Base-by-base conservation (phyloP, 1,140 invertebrate genomes). In the Drosophila kepulauana region DNA sequence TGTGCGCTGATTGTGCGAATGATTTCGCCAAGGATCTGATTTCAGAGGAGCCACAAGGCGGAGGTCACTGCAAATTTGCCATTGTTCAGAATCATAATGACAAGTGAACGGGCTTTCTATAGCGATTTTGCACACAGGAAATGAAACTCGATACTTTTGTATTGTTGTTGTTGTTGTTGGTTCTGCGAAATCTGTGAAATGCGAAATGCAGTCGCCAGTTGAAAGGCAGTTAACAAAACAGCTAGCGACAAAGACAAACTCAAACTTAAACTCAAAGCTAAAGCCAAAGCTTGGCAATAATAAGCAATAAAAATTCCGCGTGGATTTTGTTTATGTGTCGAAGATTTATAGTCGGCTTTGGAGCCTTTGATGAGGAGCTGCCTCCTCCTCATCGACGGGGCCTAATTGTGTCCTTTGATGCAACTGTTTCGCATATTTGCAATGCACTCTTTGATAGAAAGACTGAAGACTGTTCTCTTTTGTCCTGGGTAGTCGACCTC, bases 61-160 rank as follows among this genome's bases (percentile, higher is more conserved):
- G 62, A 58, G 65, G 77, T 69, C 70, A 76, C 64, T 69, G 80
- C 63, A 72, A 80, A 82, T 82, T 80, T 77, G 79, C 82, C 81
- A 88, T 91, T 91, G 85, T 88, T 87, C 57, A 64, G 74, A 67
- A 71, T 78, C 79, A 87, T 75, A 85, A 86, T 86, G 82, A 86
- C 82, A 86, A 86, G 82, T 87, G 78, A 72, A 86, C 71, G 82
- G 54, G 64, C 72, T 79, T 76, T 78, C 76, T 68, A 68, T 67
- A 68, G 62, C 13, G 13, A 25, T 52, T 35, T 45, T 16, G 81
- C 69, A 65, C 75, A 90, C 89, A 91, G 89, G 89, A 91, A 91
- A 91, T 91, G 89, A 91, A 91, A 91, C 79, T 84, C 80, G 85
- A 91, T 89, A 91, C 89, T 91, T 91, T 91, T 57, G 65, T 33